Percentiles rank a stretch among this genome's conserved stretches.
Conservation (phyloP, 2,888 invertebrate species). For the Gandaritis pyraliata region DNA sequence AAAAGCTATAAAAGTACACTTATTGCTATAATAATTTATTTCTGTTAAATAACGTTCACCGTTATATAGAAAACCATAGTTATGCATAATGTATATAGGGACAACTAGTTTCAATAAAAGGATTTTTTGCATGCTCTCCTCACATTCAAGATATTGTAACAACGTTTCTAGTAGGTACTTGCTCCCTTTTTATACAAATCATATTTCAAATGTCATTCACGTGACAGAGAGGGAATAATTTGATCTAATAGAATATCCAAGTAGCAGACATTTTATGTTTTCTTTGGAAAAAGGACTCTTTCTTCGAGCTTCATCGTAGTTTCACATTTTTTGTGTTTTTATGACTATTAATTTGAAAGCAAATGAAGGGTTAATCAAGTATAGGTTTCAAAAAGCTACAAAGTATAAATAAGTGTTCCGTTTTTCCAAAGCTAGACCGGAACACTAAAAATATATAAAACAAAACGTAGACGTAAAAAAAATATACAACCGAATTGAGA, state of each 20-base stretch:
- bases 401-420: too few species aligned
- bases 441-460: too few species aligned
- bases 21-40: background rate
- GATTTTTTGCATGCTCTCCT: constrained; percentile 75
- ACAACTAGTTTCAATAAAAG: constrained; percentile 81
- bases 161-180: constrained; percentile 52
- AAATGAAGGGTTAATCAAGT: too few species aligned
- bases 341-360: too few species aligned
- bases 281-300: constrained; percentile 3
- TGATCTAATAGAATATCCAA: constrained; percentile 24
- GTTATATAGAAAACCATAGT: background rate
- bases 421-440: too few species aligned
- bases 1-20: too few species aligned
- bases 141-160: constrained; percentile 70
- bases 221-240: constrained; percentile 43
- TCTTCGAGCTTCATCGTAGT: too few species aligned
- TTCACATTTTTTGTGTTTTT: too few species aligned
- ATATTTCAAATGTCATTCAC: constrained; percentile 62
- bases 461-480: too few species aligned
- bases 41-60: background rate
- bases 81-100: constrained; percentile 81
- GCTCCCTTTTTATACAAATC: constrained; percentile 69
- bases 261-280: constrained; percentile 3
- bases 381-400: too few species aligned
- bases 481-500: too few species aligned